phyloP scores from a whole-genome alignment of 2,113 vertebrate genomes.

The Tinamus guttatus region DNA sequence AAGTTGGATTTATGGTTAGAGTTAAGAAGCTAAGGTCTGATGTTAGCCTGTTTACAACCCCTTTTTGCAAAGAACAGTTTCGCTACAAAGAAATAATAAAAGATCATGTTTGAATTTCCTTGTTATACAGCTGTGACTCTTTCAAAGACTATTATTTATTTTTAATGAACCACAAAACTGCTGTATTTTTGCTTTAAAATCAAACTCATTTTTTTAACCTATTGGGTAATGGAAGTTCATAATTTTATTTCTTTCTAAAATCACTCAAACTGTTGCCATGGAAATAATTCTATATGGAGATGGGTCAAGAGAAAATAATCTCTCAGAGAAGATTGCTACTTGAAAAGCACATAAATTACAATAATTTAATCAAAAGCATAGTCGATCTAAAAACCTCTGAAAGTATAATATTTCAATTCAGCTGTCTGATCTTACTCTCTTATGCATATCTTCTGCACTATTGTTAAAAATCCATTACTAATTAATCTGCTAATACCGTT shows the following conservation, averaged over 20 bases:
- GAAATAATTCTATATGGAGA: conserved; percentile 62
- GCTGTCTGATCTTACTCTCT: conserved; percentile 18
- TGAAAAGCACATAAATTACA: conserved; percentile 61
- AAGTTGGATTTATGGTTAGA: conserved; percentile 7
- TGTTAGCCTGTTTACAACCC: background rate
- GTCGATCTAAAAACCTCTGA: conserved; percentile 23
- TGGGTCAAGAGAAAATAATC: conserved; percentile 50
- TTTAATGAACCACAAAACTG: background rate
- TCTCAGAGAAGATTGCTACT: conserved; percentile 33
- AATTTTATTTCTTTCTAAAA: conserved; percentile 12
- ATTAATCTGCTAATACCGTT: conserved; percentile 36
- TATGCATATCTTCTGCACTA: background rate
- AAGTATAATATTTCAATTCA: conserved; percentile 55
- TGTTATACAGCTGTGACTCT: background rate
- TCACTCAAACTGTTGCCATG: conserved; percentile 50
- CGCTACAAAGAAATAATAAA: background rate
- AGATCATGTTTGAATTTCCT: background rate
- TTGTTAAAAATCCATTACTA: conserved; percentile 53
- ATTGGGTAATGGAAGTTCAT: background rate
- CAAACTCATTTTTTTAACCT: background rate
- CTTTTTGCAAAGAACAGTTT: background rate
- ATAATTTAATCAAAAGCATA: conserved; percentile 62
- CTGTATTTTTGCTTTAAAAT: background rate
- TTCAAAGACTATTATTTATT: background rate
- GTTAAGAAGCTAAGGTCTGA: too few relatives aligned